These are phyloP conservation scores for Raja brachyura DNA, from an alignment of 2,113 vertebrate genomes.

Conservation along the genomic window DNA sequence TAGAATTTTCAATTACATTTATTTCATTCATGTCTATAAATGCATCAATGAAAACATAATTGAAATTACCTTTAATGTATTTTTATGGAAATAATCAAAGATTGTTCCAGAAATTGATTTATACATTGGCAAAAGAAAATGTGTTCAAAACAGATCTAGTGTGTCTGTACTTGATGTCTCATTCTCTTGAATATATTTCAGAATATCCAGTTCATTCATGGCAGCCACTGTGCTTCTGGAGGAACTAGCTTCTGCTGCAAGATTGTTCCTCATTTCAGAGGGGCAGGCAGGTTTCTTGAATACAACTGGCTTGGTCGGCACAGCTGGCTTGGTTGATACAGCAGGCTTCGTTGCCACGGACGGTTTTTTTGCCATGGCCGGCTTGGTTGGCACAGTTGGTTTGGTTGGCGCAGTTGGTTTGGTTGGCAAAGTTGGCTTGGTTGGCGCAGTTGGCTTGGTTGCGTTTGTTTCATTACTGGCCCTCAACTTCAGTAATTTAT, in stretches of 20 bases:
- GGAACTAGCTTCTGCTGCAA: neutral
- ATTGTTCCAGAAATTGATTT: neutral
- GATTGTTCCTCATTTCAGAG: slow-evolving; percentile 35
- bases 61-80: neutral
- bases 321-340: slow-evolving; percentile 44
- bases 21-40: neutral
- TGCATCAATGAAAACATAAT: too few species aligned
- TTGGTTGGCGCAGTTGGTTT: slow-evolving; percentile 47
- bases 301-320: slow-evolving; percentile 57
- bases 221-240: slow-evolving; percentile 49
- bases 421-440: slow-evolving; percentile 42
- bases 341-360: slow-evolving; percentile 48
- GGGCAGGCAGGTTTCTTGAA: slow-evolving; percentile 51
- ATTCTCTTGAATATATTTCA: slow-evolving; percentile 73
- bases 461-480: slow-evolving; percentile 46
- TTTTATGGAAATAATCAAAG: neutral
- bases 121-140: neutral
- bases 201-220: slow-evolving; percentile 71
- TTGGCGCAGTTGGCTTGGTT: slow-evolving; percentile 51
- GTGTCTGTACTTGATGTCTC: slow-evolving; percentile 50
- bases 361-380: slow-evolving; percentile 48
- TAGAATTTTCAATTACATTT: neutral
- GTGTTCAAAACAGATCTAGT: slow-evolving; percentile 64
- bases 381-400: slow-evolving; percentile 45
- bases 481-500: slow-evolving; percentile 61